These are phyloP conservation scores for Helogale parvula DNA, from an alignment of 2,113 vertebrate species.

Conservation along the genomic window DNA sequence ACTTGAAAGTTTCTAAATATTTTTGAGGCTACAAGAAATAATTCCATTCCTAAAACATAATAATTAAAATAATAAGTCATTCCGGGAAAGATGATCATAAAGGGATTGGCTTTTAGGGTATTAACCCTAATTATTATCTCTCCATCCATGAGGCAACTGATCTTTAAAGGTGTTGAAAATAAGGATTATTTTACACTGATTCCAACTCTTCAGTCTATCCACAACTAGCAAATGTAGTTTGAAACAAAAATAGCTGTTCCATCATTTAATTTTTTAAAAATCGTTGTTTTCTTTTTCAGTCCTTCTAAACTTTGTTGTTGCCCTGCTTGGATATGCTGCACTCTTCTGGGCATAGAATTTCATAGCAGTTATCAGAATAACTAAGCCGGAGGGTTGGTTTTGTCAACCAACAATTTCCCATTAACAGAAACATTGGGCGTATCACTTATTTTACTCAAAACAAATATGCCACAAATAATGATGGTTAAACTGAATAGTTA, in stretches of 20 bases:
- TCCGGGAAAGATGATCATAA: neutral
- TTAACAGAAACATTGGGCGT: neutral
- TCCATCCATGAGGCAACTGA: neutral
- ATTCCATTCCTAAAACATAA: neutral
- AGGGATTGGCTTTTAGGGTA: neutral
- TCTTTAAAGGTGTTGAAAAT: slow-evolving; percentile 22
- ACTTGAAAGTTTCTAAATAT: neutral
- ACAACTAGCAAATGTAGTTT: neutral
- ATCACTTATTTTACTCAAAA: slow-evolving; percentile 7
- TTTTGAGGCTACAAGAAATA: slow-evolving; percentile 11
- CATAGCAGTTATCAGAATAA: slow-evolving; percentile 68
- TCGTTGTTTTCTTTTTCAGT: slow-evolving; percentile 9
- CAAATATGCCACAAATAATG: neutral
- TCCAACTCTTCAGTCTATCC: slow-evolving; percentile 18
- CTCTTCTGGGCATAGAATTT: slow-evolving; percentile 81
- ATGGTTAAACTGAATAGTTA: neutral
- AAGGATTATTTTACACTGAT: slow-evolving; percentile 1
- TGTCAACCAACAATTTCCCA: slow-evolving; percentile 16
- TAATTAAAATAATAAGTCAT: slow-evolving; percentile 28
- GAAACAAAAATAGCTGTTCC: slow-evolving; percentile 49
- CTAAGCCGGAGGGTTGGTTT: neutral
- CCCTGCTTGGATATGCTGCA: slow-evolving; percentile 79
- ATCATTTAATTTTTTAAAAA: slow-evolving; percentile 2
- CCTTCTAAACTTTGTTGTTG: slow-evolving; percentile 59
- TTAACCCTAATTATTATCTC: neutral